Evolutionary conservation across 2,888 invertebrate species (phyloP).

Genomic region (Lamellibrachia satsuma): DNA sequence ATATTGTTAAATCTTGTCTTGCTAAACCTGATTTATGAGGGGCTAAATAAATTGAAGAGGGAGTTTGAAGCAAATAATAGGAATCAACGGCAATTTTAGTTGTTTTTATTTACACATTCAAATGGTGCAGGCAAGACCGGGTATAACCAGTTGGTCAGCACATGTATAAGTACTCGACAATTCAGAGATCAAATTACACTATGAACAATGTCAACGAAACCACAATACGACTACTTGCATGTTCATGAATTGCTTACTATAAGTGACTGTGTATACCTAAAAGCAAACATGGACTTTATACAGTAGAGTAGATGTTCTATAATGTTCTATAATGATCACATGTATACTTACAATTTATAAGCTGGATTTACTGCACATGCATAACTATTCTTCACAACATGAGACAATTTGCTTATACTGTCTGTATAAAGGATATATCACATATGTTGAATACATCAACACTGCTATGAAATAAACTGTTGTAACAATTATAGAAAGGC

Average conservation of each 20-base stretch:
- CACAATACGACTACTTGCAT: neutral
- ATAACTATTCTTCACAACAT: neutral
- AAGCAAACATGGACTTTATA: neutral
- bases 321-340: neutral
- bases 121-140: neutral
- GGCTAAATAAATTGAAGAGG: no score
- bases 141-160: neutral
- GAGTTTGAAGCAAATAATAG: neutral
- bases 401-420: neutral
- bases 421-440: neutral
- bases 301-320: neutral
- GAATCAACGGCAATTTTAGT: neutral
- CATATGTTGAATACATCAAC: neutral
- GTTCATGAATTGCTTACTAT: neutral
- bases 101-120: neutral
- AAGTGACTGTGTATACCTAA: neutral
- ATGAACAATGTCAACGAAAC: neutral
- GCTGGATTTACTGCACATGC: neutral
- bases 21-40: no score
- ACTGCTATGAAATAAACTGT: neutral
- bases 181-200: neutral
- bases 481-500: neutral
- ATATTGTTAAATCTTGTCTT: no score
- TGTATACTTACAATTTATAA: neutral
- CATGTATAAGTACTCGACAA: neutral